A percentile compares a stretch with the other conserved stretches of the same genome.
Evolutionary conservation across 2,888 invertebrate genomes (phyloP).

Genomic region (Leptura quadrifasciata): DNA sequence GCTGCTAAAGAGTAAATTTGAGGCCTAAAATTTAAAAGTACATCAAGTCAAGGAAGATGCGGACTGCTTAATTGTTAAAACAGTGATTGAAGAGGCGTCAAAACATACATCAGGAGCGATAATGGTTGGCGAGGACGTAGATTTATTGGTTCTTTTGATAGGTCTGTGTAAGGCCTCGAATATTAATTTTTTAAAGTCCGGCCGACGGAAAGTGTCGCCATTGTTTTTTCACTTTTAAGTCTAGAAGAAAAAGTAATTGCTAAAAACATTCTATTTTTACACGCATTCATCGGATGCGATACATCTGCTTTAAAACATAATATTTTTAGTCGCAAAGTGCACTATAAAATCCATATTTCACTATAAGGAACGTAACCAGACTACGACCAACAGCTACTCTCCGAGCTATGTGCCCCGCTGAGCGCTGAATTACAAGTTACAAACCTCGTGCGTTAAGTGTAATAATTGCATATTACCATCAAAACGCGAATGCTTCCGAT

Average conservation of each 20-base stretch:
- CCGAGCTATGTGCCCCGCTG: too few species aligned
- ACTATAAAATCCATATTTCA: too few species aligned
- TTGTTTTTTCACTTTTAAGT: background rate
- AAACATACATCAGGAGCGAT: background rate
- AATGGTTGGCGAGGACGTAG: background rate
- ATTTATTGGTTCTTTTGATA: constrained; percentile 7
- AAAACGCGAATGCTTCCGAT: too few species aligned
- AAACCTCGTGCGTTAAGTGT: too few species aligned
- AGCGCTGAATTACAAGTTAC: too few species aligned
- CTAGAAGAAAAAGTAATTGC: background rate
- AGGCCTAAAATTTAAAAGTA: background rate
- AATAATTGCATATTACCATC: too few species aligned
- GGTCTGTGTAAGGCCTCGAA: background rate
- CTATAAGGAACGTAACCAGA: too few species aligned
- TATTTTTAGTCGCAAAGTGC: too few species aligned
- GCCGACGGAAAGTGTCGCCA: background rate
- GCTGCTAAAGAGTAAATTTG: background rate
- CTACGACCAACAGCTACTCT: too few species aligned
- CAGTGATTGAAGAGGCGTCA: background rate
- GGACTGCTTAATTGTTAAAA: background rate
- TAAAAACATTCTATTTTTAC: too few species aligned
- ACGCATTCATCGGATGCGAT: too few species aligned
- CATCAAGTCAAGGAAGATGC: background rate
- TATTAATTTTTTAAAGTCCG: background rate
- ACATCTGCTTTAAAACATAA: too few species aligned